Base-by-base conservation (phyloP, 2,797 vertebrate species). In the Scomberomorus guttatus region DNA sequence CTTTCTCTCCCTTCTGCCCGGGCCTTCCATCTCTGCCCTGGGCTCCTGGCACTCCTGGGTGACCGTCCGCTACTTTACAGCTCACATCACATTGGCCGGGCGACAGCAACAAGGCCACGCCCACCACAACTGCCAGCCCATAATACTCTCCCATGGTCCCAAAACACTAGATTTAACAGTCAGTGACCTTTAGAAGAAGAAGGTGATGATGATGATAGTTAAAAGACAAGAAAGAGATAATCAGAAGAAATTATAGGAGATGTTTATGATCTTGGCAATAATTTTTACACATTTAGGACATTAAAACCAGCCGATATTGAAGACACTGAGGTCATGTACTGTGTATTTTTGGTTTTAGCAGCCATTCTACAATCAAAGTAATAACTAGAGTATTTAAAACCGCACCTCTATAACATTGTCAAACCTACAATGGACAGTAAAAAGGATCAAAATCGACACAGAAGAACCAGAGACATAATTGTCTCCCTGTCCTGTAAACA, bases 1-100 rank as follows among this genome's bases (percentile, higher is more conserved):
- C 93, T 67, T 92, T 92, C 58, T 88, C 60, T 61, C 93, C 93
- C 60, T 90, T 93, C 4, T 3, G 2, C 63, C 93, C 93, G 0
- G 34, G 55, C 52, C 25, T 14, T 27, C 93, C 92, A 5, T 89
- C 52, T 57, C 91, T 81, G 3, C 92, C 92, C 0, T 29, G 1
- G 0, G 6, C 0, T n/a, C 93, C 93, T 0, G 2, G 0, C 17
- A 25, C 20, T 42, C 93, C 93, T 0, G 55, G 3, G 0, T 0
- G 75, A 0, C 92, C 92, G 0, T 91, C 64, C 0, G 0, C 1
- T 22, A 78, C 75, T 39, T 2, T 24, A 22, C 92, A 93, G 71
- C 0, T 58, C 32, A 1, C 51, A 0, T 82, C 59, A 20, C 84
- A 80, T 20, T 5, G 37, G 50, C 59, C 63, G 0, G 46, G 11